Conservation (phyloP, 2,888 invertebrate genomes). For the Hydriomena furcata region DNA sequence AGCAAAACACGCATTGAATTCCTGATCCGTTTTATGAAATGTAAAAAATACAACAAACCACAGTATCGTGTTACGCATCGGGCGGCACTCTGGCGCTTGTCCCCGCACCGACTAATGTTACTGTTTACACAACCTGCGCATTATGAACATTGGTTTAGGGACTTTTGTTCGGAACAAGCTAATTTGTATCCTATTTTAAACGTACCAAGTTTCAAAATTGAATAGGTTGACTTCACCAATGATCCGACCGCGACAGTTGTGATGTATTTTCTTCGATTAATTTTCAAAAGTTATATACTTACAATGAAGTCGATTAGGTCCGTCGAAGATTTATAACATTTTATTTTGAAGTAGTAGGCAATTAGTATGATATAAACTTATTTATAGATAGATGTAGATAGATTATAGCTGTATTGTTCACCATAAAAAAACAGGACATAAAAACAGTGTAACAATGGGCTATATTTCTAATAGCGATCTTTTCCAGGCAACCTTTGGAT, state of each 20-base stretch:
- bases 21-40: conserved; percentile 16
- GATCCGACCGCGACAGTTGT: conserved; percentile 21
- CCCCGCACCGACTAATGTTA: conserved; percentile 56
- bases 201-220: conserved; percentile 2
- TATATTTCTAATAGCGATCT: no score
- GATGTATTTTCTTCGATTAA: conserved; percentile 21
- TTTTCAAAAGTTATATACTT: background rate
- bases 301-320: background rate
- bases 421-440: no score
- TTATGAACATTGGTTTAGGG: conserved; percentile 55
- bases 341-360: background rate
- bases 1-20: conserved; percentile 7
- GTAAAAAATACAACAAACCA: conserved; percentile 40
- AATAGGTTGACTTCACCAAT: background rate
- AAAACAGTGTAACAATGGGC: no score
- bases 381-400: no score
- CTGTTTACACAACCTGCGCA: conserved; percentile 71
- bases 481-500: no score
- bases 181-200: conserved; percentile 12
- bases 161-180: conserved; percentile 16
- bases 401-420: no score
- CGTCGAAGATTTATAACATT: background rate
- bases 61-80: conserved; percentile 55
- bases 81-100: conserved; percentile 60
- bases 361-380: no score